These are phyloP conservation scores for Cataglyphis albicans DNA, from an alignment of 2,888 invertebrate genomes.

Conservation along the genomic window DNA sequence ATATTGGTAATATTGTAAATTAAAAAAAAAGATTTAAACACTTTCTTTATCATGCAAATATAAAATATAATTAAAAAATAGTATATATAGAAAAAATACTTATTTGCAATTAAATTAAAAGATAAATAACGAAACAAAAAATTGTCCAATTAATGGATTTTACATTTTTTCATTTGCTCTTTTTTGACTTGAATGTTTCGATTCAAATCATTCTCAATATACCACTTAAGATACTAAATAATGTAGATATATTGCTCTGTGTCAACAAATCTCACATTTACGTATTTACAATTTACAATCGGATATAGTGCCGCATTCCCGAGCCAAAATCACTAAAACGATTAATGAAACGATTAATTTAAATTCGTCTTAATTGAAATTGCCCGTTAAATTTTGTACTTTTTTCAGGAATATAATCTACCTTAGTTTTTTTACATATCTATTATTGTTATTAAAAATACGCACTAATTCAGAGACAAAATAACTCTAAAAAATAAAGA, in stretches of 20 bases:
- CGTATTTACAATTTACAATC: not conserved
- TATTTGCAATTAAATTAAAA: not conserved
- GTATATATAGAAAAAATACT: not conserved
- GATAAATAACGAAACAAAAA: not conserved
- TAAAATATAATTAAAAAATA: not conserved
- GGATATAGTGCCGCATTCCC: slow-evolving; percentile 16
- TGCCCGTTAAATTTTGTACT: slow-evolving; percentile 5
- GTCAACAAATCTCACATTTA: slow-evolving; percentile 10
- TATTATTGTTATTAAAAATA: slow-evolving; percentile 3
- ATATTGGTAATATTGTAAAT: not conserved
- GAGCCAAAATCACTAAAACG: slow-evolving; percentile 21
- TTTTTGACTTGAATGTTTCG: not conserved
- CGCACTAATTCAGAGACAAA: not conserved
- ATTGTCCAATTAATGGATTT: not conserved
- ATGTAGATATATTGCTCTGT: slow-evolving; percentile 1
- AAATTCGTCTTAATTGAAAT: slow-evolving; percentile 38
- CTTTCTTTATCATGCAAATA: not conserved
- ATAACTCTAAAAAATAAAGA: not conserved
- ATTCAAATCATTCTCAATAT: slow-evolving; percentile 15
- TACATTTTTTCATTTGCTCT: not conserved
- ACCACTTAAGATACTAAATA: not conserved
- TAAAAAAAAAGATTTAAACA: not conserved
- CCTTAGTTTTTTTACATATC: slow-evolving; percentile 30
- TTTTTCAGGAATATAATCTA: slow-evolving; percentile 17
- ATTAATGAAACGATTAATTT: slow-evolving; percentile 28